Base-by-base conservation (phyloP, 2,888 invertebrate species). In the Brachylomia viminalis region DNA sequence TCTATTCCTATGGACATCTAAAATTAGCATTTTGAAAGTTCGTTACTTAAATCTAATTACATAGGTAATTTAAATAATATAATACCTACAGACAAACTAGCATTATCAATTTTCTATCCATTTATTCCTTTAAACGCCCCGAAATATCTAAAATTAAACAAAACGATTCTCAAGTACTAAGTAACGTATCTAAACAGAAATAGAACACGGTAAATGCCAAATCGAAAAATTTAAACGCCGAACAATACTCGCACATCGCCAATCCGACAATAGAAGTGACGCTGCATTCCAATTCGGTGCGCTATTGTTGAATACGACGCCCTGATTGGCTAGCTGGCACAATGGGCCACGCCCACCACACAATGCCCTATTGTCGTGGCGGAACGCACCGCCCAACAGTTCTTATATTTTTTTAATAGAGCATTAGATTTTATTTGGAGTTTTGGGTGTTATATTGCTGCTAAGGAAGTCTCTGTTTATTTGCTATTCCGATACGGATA, bases 331-430 rank as follows among this genome's bases (percentile, higher is more conserved):
- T 87, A 93, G 88, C 88, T 89, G 92, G 91, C 89, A 96, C 96
- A 96, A 96, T 96, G 95, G 95, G 92, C 92, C 93, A 94, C 96
- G 96, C 96, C 96, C 91, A 92, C 94, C 86, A 90, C 93, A 95
- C 96, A 96, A 96, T 96, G 88, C 94, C 95, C 96, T 94, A 96
- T 96, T 96, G 96, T 96, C 92, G 93, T 92, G 83, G 84, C 80
- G 71, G 84, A 86, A 90, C 90, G 91, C 86, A 83, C 93, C 95
- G 95, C 95, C 95, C 95, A 94, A 90, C 89, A 81, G 86, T 68
- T 86, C 80, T 80, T 79, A 79, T 82, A 82, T 86, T 83, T 83
- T 83, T 83, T 86, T 87, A 85, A 81, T 70, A 80, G 79, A 83
- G 76, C 73, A 86, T 75, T 86, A 86, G 86, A 83, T 72, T 82